Evolutionary conservation across 2,113 vertebrate species (phyloP).

Genomic region (Sitta europaea): DNA sequence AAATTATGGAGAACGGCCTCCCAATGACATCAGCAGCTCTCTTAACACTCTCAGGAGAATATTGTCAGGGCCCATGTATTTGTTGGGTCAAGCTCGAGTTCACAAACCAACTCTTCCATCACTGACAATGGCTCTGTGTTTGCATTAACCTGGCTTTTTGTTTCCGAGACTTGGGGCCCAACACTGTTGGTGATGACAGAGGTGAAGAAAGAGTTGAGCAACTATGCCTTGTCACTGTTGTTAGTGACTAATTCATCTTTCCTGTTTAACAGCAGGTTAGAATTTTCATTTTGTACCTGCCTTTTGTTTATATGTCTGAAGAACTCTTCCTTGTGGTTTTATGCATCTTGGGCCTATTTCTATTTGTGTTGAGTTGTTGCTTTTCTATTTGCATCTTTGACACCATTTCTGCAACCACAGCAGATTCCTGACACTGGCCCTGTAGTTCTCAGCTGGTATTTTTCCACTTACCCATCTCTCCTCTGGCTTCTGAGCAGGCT

Average conservation of each 20-base stretch:
- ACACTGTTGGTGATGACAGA: not conserved
- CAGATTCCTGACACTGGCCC: not conserved
- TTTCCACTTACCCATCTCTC: not conserved
- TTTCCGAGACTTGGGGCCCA: not conserved
- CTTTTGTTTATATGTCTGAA: not conserved
- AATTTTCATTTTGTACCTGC: not conserved
- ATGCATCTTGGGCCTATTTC: not conserved
- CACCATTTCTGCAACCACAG: not conserved
- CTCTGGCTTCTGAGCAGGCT: not conserved
- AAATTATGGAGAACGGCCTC: not conserved
- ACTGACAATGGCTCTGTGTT: not conserved
- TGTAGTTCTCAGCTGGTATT: not conserved
- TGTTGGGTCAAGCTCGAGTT: not conserved
- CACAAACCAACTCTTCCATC: not conserved
- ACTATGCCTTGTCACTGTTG: not conserved
- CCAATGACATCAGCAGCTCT: not conserved
- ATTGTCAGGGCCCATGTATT: not conserved
- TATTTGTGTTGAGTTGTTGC: not conserved
- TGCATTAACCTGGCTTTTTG: not conserved
- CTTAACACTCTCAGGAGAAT: not conserved
- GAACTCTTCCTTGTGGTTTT: not conserved
- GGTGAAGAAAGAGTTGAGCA: not conserved
- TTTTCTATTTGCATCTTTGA: not conserved
- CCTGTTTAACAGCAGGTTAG: not conserved
- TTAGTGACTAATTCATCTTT: not conserved